Evolutionary conservation across 2,888 invertebrate genomes (phyloP).

Genomic region (Macaria liturata): DNA sequence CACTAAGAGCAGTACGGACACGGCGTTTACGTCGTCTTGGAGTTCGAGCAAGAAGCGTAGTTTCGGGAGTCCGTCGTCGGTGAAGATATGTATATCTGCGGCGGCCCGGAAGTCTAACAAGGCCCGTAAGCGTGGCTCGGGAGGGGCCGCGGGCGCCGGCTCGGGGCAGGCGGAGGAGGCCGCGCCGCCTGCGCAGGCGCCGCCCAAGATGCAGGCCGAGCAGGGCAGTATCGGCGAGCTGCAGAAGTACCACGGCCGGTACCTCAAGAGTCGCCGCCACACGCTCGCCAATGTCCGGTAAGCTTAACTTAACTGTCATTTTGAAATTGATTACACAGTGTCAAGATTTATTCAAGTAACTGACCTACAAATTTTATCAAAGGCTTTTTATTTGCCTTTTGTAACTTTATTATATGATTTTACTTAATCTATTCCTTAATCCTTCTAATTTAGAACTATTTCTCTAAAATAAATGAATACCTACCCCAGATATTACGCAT

Average conservation of each 20-base stretch:
- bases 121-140: constrained; percentile 78
- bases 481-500: too few species aligned
- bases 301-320: constrained; percentile 60
- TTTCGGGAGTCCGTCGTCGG: constrained; percentile 83
- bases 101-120: constrained; percentile 79
- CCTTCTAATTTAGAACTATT: too few species aligned
- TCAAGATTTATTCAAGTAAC: too few species aligned
- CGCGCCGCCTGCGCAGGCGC: constrained; percentile 52
- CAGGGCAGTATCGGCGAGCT: constrained; percentile 95
- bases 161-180: constrained; percentile 64
- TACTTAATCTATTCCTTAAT: too few species aligned
- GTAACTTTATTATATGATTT: too few species aligned
- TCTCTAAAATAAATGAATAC: too few species aligned
- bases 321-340: too few species aligned
- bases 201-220: constrained; percentile 93
- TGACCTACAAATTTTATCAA: too few species aligned
- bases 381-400: too few species aligned
- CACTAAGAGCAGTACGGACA: constrained; percentile 78
- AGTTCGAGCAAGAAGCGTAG: constrained; percentile 79
- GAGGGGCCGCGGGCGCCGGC: constrained; percentile 60
- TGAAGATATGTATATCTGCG: constrained; percentile 82
- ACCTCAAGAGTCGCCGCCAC: constrained; percentile 93
- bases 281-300: constrained; percentile 96
- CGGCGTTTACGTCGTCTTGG: constrained; percentile 75
- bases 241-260: constrained; percentile 93